These are phyloP conservation scores for Mechanitis mazaeus DNA, from an alignment of 2,888 invertebrate genomes.

Conservation along the genomic window DNA sequence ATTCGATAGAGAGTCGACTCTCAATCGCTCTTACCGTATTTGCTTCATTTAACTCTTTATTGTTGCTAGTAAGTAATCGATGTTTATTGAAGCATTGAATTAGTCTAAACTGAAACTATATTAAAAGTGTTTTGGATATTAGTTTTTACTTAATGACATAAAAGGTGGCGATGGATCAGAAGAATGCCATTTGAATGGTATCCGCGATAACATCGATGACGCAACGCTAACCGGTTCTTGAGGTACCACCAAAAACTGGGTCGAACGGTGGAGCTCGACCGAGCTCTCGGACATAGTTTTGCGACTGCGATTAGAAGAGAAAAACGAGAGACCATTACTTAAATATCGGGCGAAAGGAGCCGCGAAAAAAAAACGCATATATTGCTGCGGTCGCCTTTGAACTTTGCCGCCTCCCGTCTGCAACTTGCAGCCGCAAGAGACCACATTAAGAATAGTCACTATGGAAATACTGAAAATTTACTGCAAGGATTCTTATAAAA, in stretches of 20 bases:
- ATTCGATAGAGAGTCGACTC: constrained; percentile 13
- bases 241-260: constrained; percentile 44
- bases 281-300: constrained; percentile 40
- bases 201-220: constrained; percentile 27
- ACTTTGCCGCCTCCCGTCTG: constrained; percentile 30
- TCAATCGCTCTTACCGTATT: constrained; percentile 15
- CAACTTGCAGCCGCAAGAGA: not conserved
- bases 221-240: constrained; percentile 29
- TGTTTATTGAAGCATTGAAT: too few species aligned
- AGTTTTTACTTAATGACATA: not conserved
- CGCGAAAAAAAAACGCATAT: constrained; percentile 54
- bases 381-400: constrained; percentile 31
- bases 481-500: too few species aligned
- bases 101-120: too few species aligned
- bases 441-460: too few species aligned
- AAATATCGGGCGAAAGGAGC: constrained; percentile 53
- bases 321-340: constrained; percentile 54
- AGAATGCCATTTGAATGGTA: constrained; percentile 17
- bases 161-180: constrained; percentile 1
- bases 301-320: constrained; percentile 48
- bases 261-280: constrained; percentile 39
- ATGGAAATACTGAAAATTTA: too few species aligned
- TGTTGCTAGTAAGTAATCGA: not conserved
- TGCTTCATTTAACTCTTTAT: not conserved
- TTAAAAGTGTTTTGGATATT: too few species aligned